phyloP scores from a whole-genome alignment of 2,113 vertebrate genomes.

The Hyperoodon ampullatus region DNA sequence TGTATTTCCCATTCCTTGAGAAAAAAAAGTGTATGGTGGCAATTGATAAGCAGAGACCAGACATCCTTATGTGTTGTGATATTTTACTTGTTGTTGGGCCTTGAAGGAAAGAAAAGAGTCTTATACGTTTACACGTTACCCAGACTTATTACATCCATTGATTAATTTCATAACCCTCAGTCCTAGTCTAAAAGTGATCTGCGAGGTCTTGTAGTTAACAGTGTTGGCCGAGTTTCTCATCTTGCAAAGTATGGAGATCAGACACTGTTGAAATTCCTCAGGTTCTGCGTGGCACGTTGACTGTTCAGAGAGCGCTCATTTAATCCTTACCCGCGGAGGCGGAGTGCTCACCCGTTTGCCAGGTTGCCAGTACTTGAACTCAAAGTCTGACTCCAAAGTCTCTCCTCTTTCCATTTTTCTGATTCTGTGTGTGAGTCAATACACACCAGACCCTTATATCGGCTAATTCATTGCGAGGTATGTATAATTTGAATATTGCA shows the following conservation, averaged over 20 bases:
- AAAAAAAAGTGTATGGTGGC: background rate
- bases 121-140: background rate
- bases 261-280: too few relatives aligned
- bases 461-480: background rate
- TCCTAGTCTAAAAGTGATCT: background rate
- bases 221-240: background rate
- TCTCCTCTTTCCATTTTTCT: background rate
- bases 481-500: background rate
- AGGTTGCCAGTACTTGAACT: background rate
- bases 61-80: background rate
- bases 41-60: constrained; percentile 31
- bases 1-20: constrained; percentile 1
- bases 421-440: background rate
- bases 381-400: background rate
- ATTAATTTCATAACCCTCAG: background rate
- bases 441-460: fast-evolving
- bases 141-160: background rate
- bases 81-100: constrained; percentile 1
- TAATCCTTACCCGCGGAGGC: background rate
- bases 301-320: background rate
- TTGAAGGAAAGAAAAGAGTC: constrained; percentile 1
- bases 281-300: background rate
- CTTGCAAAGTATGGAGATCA: background rate
- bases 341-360: too few relatives aligned
- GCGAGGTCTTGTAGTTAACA: background rate